phyloP scores from a whole-genome alignment of 2,888 invertebrate species.

The Heliconius ismenius region DNA sequence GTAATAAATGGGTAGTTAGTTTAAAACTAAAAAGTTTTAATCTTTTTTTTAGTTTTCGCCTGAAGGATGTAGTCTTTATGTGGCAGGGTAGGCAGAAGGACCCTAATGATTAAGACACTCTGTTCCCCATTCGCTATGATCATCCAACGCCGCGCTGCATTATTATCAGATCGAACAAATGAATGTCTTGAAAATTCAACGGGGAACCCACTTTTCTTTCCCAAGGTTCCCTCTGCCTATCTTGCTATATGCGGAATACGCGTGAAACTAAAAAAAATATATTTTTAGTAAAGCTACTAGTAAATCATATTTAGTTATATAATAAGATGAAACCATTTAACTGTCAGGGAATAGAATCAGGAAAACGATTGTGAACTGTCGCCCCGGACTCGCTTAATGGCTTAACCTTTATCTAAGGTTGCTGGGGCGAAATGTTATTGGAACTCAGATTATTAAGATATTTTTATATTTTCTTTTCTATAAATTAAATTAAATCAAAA shows the following conservation, averaged over 20 bases:
- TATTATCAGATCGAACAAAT: too few species aligned
- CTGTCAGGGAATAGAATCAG: constrained; percentile 44
- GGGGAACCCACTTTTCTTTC: too few species aligned
- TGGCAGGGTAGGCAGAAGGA: not conserved
- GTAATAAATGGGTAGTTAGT: not conserved
- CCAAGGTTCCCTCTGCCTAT: too few species aligned
- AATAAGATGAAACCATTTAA: not conserved
- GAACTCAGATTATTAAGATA: constrained; percentile 41
- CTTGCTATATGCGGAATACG: too few species aligned
- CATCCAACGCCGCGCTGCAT: too few species aligned
- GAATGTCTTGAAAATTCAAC: too few species aligned
- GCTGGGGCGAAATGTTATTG: constrained; percentile 60
- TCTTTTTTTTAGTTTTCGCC: too few species aligned
- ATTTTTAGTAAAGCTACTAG: not conserved
- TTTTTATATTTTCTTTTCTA: not conserved
- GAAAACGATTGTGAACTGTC: constrained; percentile 35
- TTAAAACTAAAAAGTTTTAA: too few species aligned
- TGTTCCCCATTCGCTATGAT: too few species aligned
- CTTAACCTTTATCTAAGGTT: constrained; percentile 62
- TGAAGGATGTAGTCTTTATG: too few species aligned
- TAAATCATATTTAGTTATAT: not conserved
- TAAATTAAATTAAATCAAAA: not conserved
- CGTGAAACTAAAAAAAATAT: not conserved
- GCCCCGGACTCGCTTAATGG: constrained; percentile 50
- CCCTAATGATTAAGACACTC: not conserved